Evolutionary conservation across 2,888 invertebrate species (phyloP).

Genomic region (Pinctada fucata): DNA sequence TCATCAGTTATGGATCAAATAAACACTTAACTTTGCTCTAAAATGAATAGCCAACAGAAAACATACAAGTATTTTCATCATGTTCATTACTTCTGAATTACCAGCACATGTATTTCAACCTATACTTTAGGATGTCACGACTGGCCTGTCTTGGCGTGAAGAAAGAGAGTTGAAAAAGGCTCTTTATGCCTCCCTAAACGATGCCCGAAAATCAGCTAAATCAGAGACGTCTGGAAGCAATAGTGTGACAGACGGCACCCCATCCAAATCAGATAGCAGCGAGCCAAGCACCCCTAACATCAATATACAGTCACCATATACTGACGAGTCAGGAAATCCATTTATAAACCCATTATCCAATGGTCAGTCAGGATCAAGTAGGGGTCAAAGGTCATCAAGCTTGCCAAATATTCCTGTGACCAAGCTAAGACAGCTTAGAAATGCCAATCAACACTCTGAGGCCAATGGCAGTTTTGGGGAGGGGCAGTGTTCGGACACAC

Average conservation of each 20-base stretch:
- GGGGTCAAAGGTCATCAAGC: background rate
- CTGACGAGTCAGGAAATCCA: background rate
- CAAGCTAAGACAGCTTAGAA: background rate
- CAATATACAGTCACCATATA: background rate
- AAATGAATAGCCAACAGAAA: too few species aligned
- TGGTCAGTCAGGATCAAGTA: background rate
- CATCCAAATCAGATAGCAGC: background rate
- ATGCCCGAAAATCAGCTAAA: conserved; percentile 49
- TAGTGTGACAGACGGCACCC: background rate
- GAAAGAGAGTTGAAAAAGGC: conserved; percentile 76
- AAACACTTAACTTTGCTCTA: too few species aligned
- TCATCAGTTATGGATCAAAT: too few species aligned
- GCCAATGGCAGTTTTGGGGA: background rate
- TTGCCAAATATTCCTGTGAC: background rate
- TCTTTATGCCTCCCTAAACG: conserved; percentile 76
- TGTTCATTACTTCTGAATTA: too few species aligned
- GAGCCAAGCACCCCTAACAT: background rate
- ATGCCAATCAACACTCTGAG: background rate
- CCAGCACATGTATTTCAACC: too few species aligned
- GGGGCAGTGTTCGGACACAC: background rate
- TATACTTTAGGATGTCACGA: conserved; percentile 60
- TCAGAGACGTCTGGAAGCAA: background rate
- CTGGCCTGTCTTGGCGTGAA: conserved; percentile 75
- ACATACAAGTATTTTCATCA: too few species aligned
- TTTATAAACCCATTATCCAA: background rate